phyloP scores from a whole-genome alignment of 2,888 invertebrate species.

The Octonoba sinensis region DNA sequence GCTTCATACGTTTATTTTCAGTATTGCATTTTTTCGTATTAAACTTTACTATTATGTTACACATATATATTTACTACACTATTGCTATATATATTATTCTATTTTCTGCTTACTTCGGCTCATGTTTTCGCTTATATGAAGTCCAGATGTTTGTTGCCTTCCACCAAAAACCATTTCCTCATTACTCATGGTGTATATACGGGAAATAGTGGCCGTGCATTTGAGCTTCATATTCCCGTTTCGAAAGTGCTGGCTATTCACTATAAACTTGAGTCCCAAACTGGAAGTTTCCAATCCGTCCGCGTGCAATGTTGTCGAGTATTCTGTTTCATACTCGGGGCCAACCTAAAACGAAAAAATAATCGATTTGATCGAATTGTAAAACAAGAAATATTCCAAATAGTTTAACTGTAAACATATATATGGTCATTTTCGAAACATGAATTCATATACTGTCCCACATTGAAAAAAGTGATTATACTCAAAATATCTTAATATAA shows the following conservation, averaged over 20 bases:
- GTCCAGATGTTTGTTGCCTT: conserved; percentile 64
- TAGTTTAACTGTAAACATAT: too few relatives aligned
- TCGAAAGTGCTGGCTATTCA: conserved; percentile 61
- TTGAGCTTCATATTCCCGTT: conserved; percentile 66
- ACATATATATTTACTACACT: too few relatives aligned
- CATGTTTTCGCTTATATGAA: conserved; percentile 66
- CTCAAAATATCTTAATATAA: too few relatives aligned
- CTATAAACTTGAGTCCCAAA: conserved; percentile 65
- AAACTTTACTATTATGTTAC: too few relatives aligned
- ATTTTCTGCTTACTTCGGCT: conserved; percentile 62
- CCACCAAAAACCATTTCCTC: conserved; percentile 65
- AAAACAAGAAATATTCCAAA: not conserved
- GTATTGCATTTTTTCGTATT: too few relatives aligned
- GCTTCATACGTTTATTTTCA: too few relatives aligned
- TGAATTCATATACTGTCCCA: too few relatives aligned
- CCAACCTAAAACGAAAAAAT: conserved; percentile 55
- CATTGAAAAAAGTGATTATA: too few relatives aligned
- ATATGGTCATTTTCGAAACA: too few relatives aligned
- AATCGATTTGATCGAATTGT: not conserved
- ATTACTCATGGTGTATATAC: conserved; percentile 66
- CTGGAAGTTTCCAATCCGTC: conserved; percentile 66
- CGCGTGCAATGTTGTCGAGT: conserved; percentile 62
- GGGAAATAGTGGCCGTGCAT: conserved; percentile 66
- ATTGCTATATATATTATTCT: too few relatives aligned
- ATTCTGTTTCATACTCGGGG: conserved; percentile 64